Percentiles rank a stretch among this genome's conserved stretches.
phyloP scores from a whole-genome alignment of 2,888 invertebrate genomes.

The Nephrotoma appendiculata region DNA sequence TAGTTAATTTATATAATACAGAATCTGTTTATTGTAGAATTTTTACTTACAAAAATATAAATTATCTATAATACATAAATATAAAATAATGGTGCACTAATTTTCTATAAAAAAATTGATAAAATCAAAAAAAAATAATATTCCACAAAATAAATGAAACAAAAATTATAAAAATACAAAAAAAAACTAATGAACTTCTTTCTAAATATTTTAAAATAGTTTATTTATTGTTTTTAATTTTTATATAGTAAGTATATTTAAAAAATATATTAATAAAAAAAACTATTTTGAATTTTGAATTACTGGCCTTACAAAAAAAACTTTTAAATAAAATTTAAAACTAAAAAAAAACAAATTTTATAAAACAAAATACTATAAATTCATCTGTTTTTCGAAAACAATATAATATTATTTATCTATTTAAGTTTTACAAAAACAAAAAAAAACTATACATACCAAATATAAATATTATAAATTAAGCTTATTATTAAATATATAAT shows the following conservation, averaged over 20 bases:
- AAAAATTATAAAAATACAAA: background rate
- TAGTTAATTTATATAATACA: background rate
- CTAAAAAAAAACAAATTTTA: background rate
- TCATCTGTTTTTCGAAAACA: background rate
- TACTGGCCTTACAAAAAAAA: background rate
- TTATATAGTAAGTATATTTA: background rate
- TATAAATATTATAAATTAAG: background rate
- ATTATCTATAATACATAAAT: background rate
- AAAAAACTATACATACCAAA: background rate
- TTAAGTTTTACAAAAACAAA: background rate
- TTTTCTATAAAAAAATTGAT: background rate
- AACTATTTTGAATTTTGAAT: background rate
- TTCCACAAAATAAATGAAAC: background rate
- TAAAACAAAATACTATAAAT: background rate
- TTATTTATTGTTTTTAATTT: background rate
- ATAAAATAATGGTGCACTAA: background rate
- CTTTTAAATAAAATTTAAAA: background rate
- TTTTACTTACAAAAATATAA: background rate
- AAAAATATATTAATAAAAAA: background rate
- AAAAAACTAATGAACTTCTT: background rate
- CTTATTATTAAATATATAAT: background rate
- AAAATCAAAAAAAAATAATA: background rate
- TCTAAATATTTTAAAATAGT: background rate
- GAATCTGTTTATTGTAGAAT: background rate
- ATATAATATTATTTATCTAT: background rate